Evolutionary conservation across 2,888 invertebrate genomes (phyloP).

Genomic region (Ochlodes sylvanus): DNA sequence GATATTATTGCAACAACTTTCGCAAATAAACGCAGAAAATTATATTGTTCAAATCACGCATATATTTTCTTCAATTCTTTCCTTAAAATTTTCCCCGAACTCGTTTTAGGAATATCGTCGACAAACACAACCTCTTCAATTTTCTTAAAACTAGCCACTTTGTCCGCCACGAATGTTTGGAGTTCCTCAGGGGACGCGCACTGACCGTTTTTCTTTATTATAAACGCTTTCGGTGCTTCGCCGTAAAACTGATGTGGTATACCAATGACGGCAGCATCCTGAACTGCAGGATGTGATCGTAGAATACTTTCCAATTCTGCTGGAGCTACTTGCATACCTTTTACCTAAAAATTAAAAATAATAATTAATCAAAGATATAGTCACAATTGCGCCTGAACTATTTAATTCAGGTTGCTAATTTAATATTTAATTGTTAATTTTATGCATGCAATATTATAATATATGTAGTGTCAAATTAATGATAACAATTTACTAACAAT

Average conservation of each 20-base stretch:
- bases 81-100: slow-evolving; percentile 92
- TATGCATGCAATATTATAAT: no score
- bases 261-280: slow-evolving; percentile 95
- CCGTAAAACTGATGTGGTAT: slow-evolving; percentile 89
- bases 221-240: slow-evolving; percentile 92
- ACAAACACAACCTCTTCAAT: slow-evolving; percentile 88
- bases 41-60: slow-evolving; percentile 46
- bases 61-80: slow-evolving; percentile 85
- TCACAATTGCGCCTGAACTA: not conserved
- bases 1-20: not conserved
- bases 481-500: not conserved
- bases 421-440: no score
- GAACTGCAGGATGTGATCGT: slow-evolving; percentile 89
- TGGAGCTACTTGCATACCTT: slow-evolving; percentile 93
- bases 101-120: slow-evolving; percentile 89
- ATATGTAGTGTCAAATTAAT: no score
- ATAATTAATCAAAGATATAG: no score
- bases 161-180: slow-evolving; percentile 85
- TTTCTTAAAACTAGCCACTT: slow-evolving; percentile 92
- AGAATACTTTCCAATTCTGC: slow-evolving; percentile 94
- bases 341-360: slow-evolving; percentile 84
- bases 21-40: not conserved
- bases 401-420: no score
- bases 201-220: slow-evolving; percentile 84
- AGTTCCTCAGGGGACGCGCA: slow-evolving; percentile 75